A percentile compares a stretch with the other conserved stretches of the same genome.
Conservation (phyloP, 2,797 vertebrate genomes). For the Rhincodon typus region DNA sequence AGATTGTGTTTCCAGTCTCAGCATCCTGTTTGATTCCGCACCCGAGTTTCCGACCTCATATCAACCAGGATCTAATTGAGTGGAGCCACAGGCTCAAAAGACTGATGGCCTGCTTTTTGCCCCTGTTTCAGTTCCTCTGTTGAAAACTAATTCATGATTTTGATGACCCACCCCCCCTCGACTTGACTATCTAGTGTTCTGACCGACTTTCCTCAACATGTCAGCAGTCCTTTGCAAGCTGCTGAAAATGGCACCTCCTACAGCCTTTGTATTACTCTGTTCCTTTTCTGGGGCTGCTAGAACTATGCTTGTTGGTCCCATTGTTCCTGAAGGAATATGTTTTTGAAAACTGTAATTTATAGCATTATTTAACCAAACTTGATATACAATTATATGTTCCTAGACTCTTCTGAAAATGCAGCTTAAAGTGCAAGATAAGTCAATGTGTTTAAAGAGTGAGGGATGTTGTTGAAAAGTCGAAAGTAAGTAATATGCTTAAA, state of each 20-base stretch:
- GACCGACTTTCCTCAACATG: background rate
- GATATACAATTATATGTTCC: background rate
- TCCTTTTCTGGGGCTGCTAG: background rate
- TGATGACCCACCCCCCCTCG: background rate
- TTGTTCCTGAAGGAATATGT: background rate
- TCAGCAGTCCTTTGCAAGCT: background rate
- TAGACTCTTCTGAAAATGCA: background rate
- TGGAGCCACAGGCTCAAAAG: background rate
- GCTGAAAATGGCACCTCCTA: background rate
- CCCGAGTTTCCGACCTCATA: background rate
- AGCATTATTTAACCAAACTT: background rate
- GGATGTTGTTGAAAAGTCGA: background rate
- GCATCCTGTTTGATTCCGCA: background rate
- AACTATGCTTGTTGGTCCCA: background rate
- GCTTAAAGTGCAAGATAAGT: background rate
- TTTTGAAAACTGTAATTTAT: background rate
- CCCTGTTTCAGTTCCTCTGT: background rate
- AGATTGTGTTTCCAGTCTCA: background rate
- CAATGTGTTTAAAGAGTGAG: background rate
- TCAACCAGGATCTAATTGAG: background rate
- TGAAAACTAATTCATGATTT: background rate
- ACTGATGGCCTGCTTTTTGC: background rate
- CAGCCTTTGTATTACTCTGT: background rate
- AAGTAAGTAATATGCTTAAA: slow-evolving; percentile 2
- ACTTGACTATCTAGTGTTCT: background rate